These are phyloP conservation scores for Bradypodion ventrale DNA, from an alignment of 2,797 vertebrate genomes.

Conservation along the genomic window DNA sequence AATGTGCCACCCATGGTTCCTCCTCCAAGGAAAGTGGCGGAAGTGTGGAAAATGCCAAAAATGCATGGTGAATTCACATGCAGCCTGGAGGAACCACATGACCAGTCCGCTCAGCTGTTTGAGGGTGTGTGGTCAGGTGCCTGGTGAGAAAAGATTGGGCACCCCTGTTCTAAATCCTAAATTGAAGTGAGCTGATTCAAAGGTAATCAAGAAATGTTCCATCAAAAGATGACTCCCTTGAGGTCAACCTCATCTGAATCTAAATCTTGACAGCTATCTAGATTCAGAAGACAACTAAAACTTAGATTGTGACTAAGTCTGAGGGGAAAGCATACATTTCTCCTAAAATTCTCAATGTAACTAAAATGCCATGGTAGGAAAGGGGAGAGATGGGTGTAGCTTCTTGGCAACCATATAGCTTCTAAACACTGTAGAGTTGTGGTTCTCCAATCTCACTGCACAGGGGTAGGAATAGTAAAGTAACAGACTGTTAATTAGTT, in stretches of 20 bases:
- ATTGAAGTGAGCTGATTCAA: neutral
- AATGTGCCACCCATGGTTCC: no score
- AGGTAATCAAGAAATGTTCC: neutral
- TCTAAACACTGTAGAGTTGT: neutral
- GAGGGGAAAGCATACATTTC: neutral
- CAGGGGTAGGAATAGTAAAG: neutral
- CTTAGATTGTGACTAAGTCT: neutral
- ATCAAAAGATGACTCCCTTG: neutral
- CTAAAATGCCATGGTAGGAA: neutral
- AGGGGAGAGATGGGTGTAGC: neutral
- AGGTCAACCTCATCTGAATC: neutral
- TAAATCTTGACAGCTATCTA: neutral
- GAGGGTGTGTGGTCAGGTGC: no score
- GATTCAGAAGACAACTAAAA: neutral
- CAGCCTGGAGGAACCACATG: no score
- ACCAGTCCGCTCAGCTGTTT: no score
- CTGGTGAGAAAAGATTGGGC: no score
- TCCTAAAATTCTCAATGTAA: neutral
- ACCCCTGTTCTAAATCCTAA: no score
- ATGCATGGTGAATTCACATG: no score
- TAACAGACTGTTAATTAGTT: neutral
- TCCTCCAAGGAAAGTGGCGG: no score
- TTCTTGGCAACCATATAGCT: neutral
- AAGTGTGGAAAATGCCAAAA: no score
- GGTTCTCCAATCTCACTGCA: neutral